These are phyloP conservation scores for Calyptomena viridis DNA, from an alignment of 2,113 vertebrate genomes.

Conservation along the genomic window DNA sequence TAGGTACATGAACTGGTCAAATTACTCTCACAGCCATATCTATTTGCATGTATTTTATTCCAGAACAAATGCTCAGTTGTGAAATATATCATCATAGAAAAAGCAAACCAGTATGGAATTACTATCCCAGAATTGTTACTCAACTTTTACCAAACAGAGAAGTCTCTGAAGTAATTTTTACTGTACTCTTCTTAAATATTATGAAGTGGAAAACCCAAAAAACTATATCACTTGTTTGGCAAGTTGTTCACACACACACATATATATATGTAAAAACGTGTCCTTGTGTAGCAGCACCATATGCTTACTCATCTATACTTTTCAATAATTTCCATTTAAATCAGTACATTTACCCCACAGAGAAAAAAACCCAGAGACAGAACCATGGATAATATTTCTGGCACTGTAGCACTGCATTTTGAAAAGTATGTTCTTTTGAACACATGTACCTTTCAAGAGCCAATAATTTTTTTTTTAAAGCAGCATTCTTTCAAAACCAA, in stretches of 20 bases:
- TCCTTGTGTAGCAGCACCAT: neutral
- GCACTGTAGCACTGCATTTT: neutral
- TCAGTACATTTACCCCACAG: neutral
- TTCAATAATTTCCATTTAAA: neutral
- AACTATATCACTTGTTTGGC: neutral
- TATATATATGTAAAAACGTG: neutral
- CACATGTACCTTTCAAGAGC: neutral
- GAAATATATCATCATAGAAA: neutral
- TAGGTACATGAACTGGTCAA: neutral
- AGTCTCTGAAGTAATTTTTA: neutral
- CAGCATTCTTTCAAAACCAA: neutral
- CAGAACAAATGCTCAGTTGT: fast-evolving
- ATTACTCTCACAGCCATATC: neutral
- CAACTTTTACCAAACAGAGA: neutral
- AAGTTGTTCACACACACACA: neutral
- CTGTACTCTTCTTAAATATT: neutral
- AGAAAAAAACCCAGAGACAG: neutral
- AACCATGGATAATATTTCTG: neutral
- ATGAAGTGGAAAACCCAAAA: neutral
- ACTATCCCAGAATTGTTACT: neutral
- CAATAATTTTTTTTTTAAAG: neutral
- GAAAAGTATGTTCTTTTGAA: neutral
- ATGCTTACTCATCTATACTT: neutral
- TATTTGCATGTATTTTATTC: neutral
- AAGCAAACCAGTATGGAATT: neutral